Evolutionary conservation across 2,113 vertebrate species (phyloP), one percentile per base, ranked within the genome.

Genomic region (Sander lucioperca): DNA sequence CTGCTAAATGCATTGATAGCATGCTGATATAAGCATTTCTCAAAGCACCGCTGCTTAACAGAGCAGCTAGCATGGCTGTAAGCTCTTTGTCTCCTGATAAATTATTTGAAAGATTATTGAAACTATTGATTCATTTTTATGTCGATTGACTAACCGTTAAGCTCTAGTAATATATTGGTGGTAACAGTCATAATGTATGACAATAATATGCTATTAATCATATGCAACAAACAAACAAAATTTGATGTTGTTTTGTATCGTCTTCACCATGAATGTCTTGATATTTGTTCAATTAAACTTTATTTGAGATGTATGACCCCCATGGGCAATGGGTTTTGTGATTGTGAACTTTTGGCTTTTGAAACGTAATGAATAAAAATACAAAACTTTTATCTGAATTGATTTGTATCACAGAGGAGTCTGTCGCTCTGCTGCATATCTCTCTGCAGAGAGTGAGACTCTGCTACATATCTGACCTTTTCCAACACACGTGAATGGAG

Each of bases 391-490:
- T 2, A 5, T 23, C 21, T 48, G 25, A 56, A 68, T 18, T 19
- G 0, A 67, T 61, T 39, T 36, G 21, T 56, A 54, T 68, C 50
- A 45, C 45, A 61, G 19, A 56, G 30, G 19, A 23, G 19, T 27
- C 6, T n/a, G 43, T 67, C 15, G 15, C 51, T 56, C 8, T 39
- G 53, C 33, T 45, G 45, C 8, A 33, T 3, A 6, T 62, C 5
- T 83, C 59, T 62, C 18, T 18, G 5, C 47, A 61, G 65, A 51
- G 66, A 25, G 27, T 33, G n/a, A 39, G 7, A 43, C 50, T 47
- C 13, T 30, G 45, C n/a, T 43, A 43, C 14, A 43, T 5, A 16
- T 64, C 6, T 83, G 82, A 85, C 53, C 73, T 77, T 87, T 84
- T 64, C 50, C 77, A 3, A 27, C 6, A 43, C 47, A 13, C 25